Conservation (phyloP, 2,113 vertebrate genomes). For the Macquaria ambigua region DNA sequence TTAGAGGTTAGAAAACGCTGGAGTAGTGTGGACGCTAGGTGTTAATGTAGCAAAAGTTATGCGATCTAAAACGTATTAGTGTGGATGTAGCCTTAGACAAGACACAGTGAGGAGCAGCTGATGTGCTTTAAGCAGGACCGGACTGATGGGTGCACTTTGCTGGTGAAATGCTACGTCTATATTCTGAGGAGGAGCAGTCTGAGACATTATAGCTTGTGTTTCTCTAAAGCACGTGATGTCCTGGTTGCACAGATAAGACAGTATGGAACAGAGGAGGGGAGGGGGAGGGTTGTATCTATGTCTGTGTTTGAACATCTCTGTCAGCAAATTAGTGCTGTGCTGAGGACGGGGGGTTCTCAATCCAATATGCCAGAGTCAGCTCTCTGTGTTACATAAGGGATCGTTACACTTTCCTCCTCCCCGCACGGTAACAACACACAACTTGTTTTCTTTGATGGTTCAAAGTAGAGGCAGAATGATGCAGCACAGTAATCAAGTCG, state of each 20-base stretch:
- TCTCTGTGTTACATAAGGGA: conserved; percentile 29
- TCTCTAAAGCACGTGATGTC: conserved; percentile 19
- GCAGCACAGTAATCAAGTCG: neutral
- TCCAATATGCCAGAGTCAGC: conserved; percentile 50
- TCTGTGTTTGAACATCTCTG: conserved; percentile 35
- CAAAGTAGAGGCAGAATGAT: neutral
- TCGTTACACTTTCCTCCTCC: conserved; percentile 53
- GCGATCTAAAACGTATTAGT: no score
- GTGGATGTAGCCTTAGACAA: neutral
- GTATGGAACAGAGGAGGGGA: no score
- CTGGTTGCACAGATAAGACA: no score
- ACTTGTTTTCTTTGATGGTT: conserved; percentile 21
- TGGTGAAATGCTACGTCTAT: neutral
- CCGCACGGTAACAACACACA: neutral
- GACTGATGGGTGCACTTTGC: no score
- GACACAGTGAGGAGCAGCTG: neutral
- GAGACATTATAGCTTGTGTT: conserved; percentile 26
- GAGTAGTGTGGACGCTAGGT: no score
- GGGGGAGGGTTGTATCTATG: no score
- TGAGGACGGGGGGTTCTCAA: conserved; percentile 8
- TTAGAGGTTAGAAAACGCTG: no score
- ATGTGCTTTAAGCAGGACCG: neutral
- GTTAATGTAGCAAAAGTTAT: no score
- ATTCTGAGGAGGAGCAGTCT: neutral
- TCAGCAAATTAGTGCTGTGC: conserved; percentile 37